Percentiles rank a stretch among this genome's conserved stretches.
These are phyloP conservation scores for Drosophila virilis DNA, from an alignment of 1,140 invertebrate species.

Conservation along the genomic window DNA sequence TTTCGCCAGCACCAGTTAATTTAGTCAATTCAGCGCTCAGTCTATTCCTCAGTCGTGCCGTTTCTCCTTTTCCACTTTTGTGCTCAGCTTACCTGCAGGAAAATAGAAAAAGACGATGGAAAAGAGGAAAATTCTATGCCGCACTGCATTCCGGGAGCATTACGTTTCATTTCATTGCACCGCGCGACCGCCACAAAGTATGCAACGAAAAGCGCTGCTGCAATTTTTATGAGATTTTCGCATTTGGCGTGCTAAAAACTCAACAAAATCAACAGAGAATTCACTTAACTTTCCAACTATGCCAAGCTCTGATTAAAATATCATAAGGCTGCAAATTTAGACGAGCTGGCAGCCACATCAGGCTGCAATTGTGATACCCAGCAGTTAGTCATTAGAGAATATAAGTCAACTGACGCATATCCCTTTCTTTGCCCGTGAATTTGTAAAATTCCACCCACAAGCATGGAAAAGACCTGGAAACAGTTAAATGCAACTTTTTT, in stretches of 20 bases:
- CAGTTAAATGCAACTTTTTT: too few relatives aligned
- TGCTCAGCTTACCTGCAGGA: constrained; percentile 2
- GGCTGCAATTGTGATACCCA: neutral
- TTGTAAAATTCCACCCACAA: too few relatives aligned
- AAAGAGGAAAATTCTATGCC: constrained; percentile 25
- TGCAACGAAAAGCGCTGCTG: constrained; percentile 40
- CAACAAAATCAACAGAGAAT: constrained; percentile 67
- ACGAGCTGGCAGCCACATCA: constrained; percentile 6
- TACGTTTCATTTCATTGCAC: constrained; percentile 63
- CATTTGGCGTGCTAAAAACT: constrained; percentile 53
- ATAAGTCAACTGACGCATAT: too few relatives aligned
- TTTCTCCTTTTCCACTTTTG: neutral
- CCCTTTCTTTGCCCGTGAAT: too few relatives aligned
- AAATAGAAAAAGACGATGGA: constrained; percentile 6
- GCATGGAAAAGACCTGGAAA: too few relatives aligned
- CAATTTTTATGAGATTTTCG: constrained; percentile 51
- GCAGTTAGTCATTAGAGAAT: neutral
- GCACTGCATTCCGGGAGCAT: constrained; percentile 55
- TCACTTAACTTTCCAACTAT: constrained; percentile 46
- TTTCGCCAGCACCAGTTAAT: constrained; percentile 69
- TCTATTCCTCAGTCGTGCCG: neutral
- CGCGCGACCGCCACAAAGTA: constrained; percentile 26
- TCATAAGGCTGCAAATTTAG: constrained; percentile 29
- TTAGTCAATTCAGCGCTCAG: constrained; percentile 71
- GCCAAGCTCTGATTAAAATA: constrained; percentile 63